phyloP scores from a whole-genome alignment of 2,888 invertebrate species.

The Aproaerema taeniolella region DNA sequence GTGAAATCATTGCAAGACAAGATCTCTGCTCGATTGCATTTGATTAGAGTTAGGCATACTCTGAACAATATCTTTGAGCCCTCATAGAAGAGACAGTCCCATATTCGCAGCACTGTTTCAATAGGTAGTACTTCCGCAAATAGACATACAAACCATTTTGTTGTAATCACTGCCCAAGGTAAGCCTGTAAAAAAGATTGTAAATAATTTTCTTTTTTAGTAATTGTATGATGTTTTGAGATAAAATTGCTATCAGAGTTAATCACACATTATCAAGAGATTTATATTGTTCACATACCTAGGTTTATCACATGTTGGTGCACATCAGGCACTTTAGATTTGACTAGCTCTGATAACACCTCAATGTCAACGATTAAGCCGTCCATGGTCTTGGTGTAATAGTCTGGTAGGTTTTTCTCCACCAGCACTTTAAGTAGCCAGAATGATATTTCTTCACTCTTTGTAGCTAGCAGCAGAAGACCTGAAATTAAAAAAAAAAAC shows the following conservation, averaged over 20 bases:
- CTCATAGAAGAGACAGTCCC: constrained; percentile 97
- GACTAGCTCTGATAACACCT: constrained; percentile 91
- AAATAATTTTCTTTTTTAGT: too few species aligned
- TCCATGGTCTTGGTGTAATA: constrained; percentile 95
- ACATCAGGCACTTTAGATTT: constrained; percentile 89
- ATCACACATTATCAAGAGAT: not conserved
- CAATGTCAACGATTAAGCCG: constrained; percentile 92
- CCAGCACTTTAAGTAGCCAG: constrained; percentile 93
- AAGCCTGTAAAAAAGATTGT: constrained; percentile 68
- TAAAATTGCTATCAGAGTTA: constrained; percentile 6
- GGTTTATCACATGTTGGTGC: constrained; percentile 85
- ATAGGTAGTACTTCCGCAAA: constrained; percentile 95
- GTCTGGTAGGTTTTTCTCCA: constrained; percentile 90
- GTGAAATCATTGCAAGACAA: constrained; percentile 88
- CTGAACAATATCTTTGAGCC: constrained; percentile 95
- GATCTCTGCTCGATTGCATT: constrained; percentile 83
- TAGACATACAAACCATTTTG: constrained; percentile 97
- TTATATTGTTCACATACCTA: constrained; percentile 67
- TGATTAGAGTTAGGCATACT: constrained; percentile 90
- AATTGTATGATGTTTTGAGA: too few species aligned
- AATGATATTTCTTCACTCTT: constrained; percentile 94
- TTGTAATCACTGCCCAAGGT: constrained; percentile 93
- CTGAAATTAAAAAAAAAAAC: constrained; percentile 62
- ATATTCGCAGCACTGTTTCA: constrained; percentile 95
- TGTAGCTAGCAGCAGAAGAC: constrained; percentile 88